Percentiles rank a stretch among this genome's conserved stretches.
Evolutionary conservation across 1,140 invertebrate genomes (phyloP).

Genomic region (Hyles vespertilio): DNA sequence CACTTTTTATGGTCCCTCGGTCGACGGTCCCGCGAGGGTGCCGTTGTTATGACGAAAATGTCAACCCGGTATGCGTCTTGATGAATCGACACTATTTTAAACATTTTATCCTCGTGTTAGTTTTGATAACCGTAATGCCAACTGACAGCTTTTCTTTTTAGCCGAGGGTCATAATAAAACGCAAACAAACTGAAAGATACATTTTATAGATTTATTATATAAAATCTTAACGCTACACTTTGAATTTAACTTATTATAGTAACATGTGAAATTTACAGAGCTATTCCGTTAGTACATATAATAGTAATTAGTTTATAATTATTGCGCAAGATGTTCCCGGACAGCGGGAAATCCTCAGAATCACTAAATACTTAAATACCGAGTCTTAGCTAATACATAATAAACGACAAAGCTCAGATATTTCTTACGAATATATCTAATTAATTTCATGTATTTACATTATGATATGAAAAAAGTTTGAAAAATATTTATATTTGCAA

Average conservation of each 20-base stretch:
- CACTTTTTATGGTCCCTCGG: slow-evolving; percentile 59
- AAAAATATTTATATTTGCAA: slow-evolving; percentile 52
- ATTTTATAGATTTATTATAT: slow-evolving; percentile 75
- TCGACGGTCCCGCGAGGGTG: slow-evolving; percentile 30
- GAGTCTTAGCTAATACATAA: slow-evolving; percentile 60
- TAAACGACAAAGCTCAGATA: slow-evolving; percentile 73
- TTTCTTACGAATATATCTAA: slow-evolving; percentile 57
- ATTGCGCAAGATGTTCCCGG: slow-evolving; percentile 65
- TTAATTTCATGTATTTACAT: slow-evolving; percentile 66
- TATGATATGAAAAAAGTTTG: slow-evolving; percentile 65
- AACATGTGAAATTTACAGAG: slow-evolving; percentile 73
- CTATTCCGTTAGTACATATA: slow-evolving; percentile 68
- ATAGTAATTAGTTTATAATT: slow-evolving; percentile 72
- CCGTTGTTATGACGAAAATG: slow-evolving; percentile 69
- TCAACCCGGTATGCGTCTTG: slow-evolving; percentile 69
- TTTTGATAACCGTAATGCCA: slow-evolving; percentile 19
- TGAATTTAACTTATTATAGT: slow-evolving; percentile 71
- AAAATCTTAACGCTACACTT: slow-evolving; percentile 69
- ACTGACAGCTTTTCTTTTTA: neutral
- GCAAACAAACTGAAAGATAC: slow-evolving; percentile 55
- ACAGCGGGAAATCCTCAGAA: slow-evolving; percentile 48
- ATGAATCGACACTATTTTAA: slow-evolving; percentile 72
- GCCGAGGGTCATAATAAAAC: slow-evolving; percentile 28
- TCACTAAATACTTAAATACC: slow-evolving; percentile 66
- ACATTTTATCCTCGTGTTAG: slow-evolving; percentile 26